A percentile compares a stretch with the other conserved stretches of the same genome.
Conservation (phyloP, 2,888 invertebrate genomes). For the Scaptomyza polygonia region DNA sequence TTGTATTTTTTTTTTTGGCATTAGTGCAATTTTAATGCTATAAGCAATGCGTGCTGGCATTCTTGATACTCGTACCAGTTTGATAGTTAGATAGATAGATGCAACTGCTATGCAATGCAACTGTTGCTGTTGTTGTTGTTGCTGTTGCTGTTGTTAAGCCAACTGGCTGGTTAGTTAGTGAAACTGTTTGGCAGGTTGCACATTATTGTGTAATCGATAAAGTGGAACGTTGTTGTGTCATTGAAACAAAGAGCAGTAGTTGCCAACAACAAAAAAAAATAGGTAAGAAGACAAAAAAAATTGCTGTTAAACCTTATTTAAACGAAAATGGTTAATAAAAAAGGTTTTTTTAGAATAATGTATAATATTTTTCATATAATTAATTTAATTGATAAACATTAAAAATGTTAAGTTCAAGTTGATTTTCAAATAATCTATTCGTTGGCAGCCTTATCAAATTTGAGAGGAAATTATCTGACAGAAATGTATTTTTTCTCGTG, state of each 20-base stretch:
- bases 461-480: too few relatives aligned
- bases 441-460: too few relatives aligned
- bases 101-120: slow-evolving; percentile 27
- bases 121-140: slow-evolving; percentile 11
- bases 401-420: too few relatives aligned
- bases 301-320: background rate
- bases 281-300: background rate
- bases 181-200: slow-evolving; percentile 61
- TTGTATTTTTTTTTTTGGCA: slow-evolving; percentile 27
- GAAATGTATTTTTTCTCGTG: too few relatives aligned
- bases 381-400: too few relatives aligned
- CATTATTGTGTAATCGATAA: slow-evolving; percentile 61
- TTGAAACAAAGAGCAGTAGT: slow-evolving; percentile 11
- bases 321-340: too few relatives aligned
- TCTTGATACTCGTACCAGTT: slow-evolving; percentile 53
- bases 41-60: slow-evolving; percentile 59
- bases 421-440: too few relatives aligned
- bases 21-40: slow-evolving; percentile 54
- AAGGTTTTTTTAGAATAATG: too few relatives aligned
- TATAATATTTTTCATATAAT: too few relatives aligned
- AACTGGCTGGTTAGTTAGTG: slow-evolving; percentile 27
- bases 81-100: slow-evolving; percentile 22
- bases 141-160: slow-evolving; percentile 1
- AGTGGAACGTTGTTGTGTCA: slow-evolving; percentile 52
- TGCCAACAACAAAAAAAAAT: background rate